Base-by-base conservation (phyloP, 2,797 vertebrate genomes). In the Megalops cyprinoides region DNA sequence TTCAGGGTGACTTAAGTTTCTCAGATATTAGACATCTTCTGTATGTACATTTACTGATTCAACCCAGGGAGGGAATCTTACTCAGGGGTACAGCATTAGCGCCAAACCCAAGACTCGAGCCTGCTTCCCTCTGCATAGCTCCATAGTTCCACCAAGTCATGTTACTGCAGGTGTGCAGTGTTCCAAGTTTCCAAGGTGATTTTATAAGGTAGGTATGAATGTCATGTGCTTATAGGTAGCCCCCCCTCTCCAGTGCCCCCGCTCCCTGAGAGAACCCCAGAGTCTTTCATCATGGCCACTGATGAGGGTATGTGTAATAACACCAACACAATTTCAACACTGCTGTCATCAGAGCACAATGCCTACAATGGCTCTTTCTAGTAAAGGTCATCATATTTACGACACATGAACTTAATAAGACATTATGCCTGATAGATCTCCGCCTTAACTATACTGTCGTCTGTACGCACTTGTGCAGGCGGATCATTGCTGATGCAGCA, bases 251-350 rank as follows among this genome's bases (percentile, higher is more conserved):
- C 96, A 56, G 93, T 86, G 3, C 96, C 95, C 0, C 94, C 96
- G 0, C 94, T 99, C 69, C 98, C 98, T 81, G 95, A 97, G 87
- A 95, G 98, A 93, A 99, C 98, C 1, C 95, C 93, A 0, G 97
- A 97, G 77, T 99, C 98, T 0, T 98, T 94, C 86, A 77, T 96
- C 87, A 74, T 98, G 79, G 93, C 96, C 56, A 82, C 85, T 25
- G 91, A 95, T 85, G 89, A 89, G 67, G 90, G 97, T 97, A 88
- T 88, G 92, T 91, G 56, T 4, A 79, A 62, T 18, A 25, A 15
- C 23, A 20, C 39, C 37, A 44, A 4, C 15, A 3, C 15, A 0
- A 60, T 60, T 60, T 60, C 10, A 60, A 60, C n/a, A 12, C n/a
- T 28, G 15, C 8, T 60, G 9, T 60, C 8, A 31, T 7, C n/a